Evolutionary conservation across 2,797 vertebrate species (phyloP).

Genomic region (Pampus argenteus): DNA sequence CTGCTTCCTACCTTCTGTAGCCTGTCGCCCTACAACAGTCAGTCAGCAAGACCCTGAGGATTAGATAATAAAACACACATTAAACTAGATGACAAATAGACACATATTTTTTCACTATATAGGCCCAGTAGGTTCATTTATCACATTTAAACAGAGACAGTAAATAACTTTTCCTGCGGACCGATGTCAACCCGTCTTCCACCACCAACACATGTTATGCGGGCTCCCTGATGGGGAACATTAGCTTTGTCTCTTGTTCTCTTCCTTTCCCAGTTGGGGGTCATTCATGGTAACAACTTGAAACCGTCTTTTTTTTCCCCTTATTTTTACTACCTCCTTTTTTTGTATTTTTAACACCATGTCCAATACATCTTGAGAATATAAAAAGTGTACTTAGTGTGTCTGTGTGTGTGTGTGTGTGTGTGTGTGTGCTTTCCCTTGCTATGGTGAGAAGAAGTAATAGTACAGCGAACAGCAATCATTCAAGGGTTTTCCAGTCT

Average conservation of each 20-base stretch:
- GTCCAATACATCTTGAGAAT: slow-evolving; percentile 69
- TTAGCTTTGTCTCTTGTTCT: slow-evolving; percentile 68
- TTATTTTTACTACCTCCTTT: slow-evolving; percentile 57
- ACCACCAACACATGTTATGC: slow-evolving; percentile 60
- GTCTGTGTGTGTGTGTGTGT: slow-evolving; percentile 16
- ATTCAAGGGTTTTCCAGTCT: slow-evolving; percentile 82
- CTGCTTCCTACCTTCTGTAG: slow-evolving; percentile 26
- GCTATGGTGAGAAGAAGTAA: slow-evolving; percentile 62
- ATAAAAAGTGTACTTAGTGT: slow-evolving; percentile 49
- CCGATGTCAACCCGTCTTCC: slow-evolving; percentile 41
- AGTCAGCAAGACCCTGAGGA: slow-evolving; percentile 43
- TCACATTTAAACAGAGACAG: slow-evolving; percentile 32
- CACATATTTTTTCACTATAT: slow-evolving; percentile 40
- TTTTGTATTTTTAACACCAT: slow-evolving; percentile 71
- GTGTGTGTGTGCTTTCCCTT: slow-evolving; percentile 35
- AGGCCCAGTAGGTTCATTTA: neutral
- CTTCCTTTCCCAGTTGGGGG: slow-evolving; percentile 71
- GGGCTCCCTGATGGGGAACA: slow-evolving; percentile 55
- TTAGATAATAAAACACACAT: slow-evolving; percentile 46
- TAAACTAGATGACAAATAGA: neutral
- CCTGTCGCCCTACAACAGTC: slow-evolving; percentile 8
- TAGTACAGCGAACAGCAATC: slow-evolving; percentile 74
- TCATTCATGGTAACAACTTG: slow-evolving; percentile 77
- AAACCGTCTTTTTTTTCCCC: slow-evolving; percentile 57
- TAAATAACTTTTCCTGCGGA: slow-evolving; percentile 33